Evolutionary conservation across 2,888 invertebrate species (phyloP), one percentile per base, ranked within the genome.

Genomic region (Mongoloraphidia duomilia): DNA sequence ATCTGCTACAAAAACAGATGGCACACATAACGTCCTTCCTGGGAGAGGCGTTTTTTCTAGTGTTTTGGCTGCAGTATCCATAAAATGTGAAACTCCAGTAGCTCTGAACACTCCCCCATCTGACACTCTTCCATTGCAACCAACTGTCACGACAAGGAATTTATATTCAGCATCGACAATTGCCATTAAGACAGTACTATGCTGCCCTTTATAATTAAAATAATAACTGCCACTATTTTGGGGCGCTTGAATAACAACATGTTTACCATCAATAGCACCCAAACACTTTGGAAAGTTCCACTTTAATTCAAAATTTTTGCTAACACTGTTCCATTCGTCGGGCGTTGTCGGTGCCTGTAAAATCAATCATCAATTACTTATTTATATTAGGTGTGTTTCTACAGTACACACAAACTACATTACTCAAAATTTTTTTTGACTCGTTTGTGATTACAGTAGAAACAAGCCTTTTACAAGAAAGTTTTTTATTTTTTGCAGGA

Each of bases 261-360:
- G 50, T 41, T 54, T 52, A 9, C 51, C 50, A 34, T 54, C 54
- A 41, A 53, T 52, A 33, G 53, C 53, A 10, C 48, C 50, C 13
- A 54, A 41, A 35, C 52, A 53, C 42, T 52, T 52, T 26, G 52
- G 50, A 43, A 54, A 51, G 41, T 53, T 50, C 52, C 52, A 50
- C 26, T 53, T 51, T 39, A 33, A n/a, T 33, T 52, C 50, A 52
- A 52, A 52, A 11, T 44, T 52, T 12, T 52, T 44, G 50, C 45
- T 51, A 45, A 51, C 17, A 12, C 33, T 45, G 35, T 51, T 14
- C 45, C 48, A 51, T 44, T 44, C 51, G 39, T 45, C 45, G 44
- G 48, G 42, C 37, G 48, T 51, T 36, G 17, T 17, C 17, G 48
- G 51, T 40, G 45, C 41, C 51, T 51, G 40, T 2, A 51, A 49